These are phyloP conservation scores for Lagopus muta DNA, from an alignment of 2,113 vertebrate species.

Conservation along the genomic window DNA sequence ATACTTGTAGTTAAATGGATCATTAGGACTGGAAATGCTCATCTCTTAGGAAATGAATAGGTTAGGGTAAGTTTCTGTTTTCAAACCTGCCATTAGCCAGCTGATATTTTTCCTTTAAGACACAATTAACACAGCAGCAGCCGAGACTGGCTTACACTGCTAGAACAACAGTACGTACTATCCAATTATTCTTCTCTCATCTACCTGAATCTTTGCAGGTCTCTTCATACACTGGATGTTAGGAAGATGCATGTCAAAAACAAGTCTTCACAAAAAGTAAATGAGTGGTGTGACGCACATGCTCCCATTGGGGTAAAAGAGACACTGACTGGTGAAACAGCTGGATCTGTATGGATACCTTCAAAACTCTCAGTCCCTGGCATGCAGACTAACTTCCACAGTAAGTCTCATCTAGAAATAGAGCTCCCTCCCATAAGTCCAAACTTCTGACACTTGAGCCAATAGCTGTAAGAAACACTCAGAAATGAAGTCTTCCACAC, in stretches of 20 bases:
- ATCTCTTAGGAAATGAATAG: not conserved
- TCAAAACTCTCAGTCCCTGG: fast-evolving
- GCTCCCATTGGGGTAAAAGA: not conserved
- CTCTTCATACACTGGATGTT: not conserved
- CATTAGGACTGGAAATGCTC: not conserved
- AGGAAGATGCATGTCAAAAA: not conserved
- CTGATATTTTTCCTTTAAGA: constrained; percentile 17
- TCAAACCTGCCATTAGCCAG: not conserved
- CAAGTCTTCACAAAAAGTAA: not conserved
- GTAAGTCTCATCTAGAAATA: not conserved
- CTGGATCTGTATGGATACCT: fast-evolving
- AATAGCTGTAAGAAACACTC: not conserved
- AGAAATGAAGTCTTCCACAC: not conserved
- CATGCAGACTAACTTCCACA: fast-evolving
- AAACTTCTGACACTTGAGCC: not conserved
- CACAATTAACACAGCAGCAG: not conserved
- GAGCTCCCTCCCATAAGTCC: not conserved
- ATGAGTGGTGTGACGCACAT: not conserved
- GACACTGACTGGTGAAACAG: not conserved
- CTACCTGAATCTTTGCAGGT: not conserved
- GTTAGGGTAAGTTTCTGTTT: constrained; percentile 2
- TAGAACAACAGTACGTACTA: not conserved
- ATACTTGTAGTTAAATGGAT: constrained; percentile 1
- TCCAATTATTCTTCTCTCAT: not conserved
- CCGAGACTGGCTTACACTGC: not conserved